These are phyloP conservation scores for human (Homo sapiens) DNA, from an alignment of 2,113 vertebrate species.

Conservation along the genomic window DNA sequence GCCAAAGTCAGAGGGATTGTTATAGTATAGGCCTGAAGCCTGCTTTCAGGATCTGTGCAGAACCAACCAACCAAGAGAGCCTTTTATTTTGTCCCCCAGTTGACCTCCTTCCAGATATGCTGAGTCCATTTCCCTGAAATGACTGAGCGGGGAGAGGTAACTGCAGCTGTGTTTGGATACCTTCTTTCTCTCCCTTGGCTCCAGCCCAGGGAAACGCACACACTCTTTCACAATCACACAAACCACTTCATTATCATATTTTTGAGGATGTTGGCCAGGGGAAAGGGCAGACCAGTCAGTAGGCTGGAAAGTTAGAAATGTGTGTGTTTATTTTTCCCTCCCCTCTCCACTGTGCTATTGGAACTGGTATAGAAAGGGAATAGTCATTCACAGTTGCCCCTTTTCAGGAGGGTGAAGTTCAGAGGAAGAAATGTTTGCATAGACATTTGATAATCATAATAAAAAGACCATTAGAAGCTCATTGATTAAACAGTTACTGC, in stretches of 20 bases:
- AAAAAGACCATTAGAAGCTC: slow-evolving; percentile 46
- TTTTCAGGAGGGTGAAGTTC: neutral
- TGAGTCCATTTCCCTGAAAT: neutral
- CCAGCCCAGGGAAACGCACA: neutral
- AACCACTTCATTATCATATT: slow-evolving; percentile 61
- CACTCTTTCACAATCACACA: neutral
- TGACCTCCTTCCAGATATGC: slow-evolving; percentile 16
- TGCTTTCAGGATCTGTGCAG: neutral
- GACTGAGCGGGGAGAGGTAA: neutral
- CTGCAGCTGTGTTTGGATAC: slow-evolving; percentile 25
- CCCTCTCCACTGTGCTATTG: neutral
- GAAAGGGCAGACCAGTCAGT: neutral
- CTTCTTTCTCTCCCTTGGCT: neutral
- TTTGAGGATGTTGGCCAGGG: slow-evolving; percentile 44
- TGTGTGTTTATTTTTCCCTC: slow-evolving; percentile 43
- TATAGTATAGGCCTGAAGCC: neutral
- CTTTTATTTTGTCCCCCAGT: neutral
- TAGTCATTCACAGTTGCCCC: slow-evolving; percentile 1
- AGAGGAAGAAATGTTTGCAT: slow-evolving; percentile 22
- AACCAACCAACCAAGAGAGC: neutral
- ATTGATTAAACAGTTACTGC: slow-evolving; percentile 44
- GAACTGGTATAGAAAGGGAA: neutral
- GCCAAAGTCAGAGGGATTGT: neutral
- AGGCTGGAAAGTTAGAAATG: slow-evolving; percentile 47
- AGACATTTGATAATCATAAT: slow-evolving; percentile 53